Evolutionary conservation across 2,113 vertebrate genomes (phyloP), one percentile per base, ranked within the genome.

Genomic region (Apeltes quadracus): DNA sequence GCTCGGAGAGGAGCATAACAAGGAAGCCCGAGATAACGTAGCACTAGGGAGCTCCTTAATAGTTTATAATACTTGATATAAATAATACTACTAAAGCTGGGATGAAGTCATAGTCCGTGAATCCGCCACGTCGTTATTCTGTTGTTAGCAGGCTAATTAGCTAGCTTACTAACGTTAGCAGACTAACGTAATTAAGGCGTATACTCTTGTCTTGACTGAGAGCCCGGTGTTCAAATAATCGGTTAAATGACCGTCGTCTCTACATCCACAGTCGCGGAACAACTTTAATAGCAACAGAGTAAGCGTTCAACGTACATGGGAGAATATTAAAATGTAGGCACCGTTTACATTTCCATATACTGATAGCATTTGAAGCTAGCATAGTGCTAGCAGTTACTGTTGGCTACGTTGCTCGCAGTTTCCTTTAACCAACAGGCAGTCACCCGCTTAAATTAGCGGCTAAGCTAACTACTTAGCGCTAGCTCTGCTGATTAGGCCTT

Each of bases 381-480:
- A n/a, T 0, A 1, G 23, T 50, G 32, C 32, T 39, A 39, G 38
- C 38, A 12, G 82, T 69, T 89, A 83, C 36, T 20, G 20, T 32
- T 58, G 59, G 76, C 71, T 34, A 18, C 61, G 39, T 55, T 39
- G 51, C 48, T 77, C 34, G 13, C 44, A 22, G 63, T 78, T 68
- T 63, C 72, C 51, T 38, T 69, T 69, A 27, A 46, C 14, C 1
- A 44, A 34, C 44, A 32, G 25, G 46, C 22, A 41, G n/a, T 36
- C 41, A 23, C 20, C 43, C 18, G 14, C 32, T n/a, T 63, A 23
- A 18, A 39, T 64, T 76, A 68, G 83, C 78, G 12, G 76, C 72
- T 82, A 85, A 83, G 83, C 77, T 89, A 91, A 86, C 86, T 84
- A 87, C 56, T 84, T 76, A 86, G 78, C 58, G 63, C 67, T 70